Conservation (phyloP, 2,113 vertebrate genomes). For the Mustela lutreola region DNA sequence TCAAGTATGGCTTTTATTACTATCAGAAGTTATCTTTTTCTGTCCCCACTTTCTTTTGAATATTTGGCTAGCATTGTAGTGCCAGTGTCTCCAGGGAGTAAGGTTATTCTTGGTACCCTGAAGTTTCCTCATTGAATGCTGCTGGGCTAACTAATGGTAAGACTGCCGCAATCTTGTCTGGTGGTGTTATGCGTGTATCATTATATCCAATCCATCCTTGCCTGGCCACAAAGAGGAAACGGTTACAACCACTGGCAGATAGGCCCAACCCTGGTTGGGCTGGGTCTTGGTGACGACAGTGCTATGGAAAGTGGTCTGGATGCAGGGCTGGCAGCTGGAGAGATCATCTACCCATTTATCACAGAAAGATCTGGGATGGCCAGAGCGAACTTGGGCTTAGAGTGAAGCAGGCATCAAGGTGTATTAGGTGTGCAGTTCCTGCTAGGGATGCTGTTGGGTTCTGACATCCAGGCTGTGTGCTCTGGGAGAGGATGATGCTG, state of each 20-base stretch:
- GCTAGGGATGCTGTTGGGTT: not conserved
- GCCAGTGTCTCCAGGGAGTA: not conserved
- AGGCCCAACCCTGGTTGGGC: not conserved
- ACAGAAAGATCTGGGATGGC: not conserved
- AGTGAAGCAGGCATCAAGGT: not conserved
- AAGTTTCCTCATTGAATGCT: not conserved
- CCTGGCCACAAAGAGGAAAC: not conserved
- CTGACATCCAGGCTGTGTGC: not conserved
- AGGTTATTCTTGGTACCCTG: not conserved
- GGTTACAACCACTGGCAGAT: not conserved
- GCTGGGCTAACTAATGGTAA: not conserved
- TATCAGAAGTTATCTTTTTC: not conserved
- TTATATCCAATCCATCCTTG: not conserved
- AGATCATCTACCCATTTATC: not conserved
- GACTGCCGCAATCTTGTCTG: not conserved
- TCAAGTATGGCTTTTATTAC: not conserved
- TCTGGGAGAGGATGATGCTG: not conserved
- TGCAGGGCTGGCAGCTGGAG: not conserved
- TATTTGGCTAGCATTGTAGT: constrained; percentile 6
- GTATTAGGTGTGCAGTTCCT: not conserved
- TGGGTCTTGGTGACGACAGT: not conserved
- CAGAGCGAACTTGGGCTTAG: constrained; percentile 2
- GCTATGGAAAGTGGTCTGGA: not conserved
- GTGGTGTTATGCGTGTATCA: too few species aligned
- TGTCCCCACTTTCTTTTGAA: not conserved